Evolutionary conservation across 2,888 invertebrate species (phyloP).

Genomic region (Ceriagrion tenellum): DNA sequence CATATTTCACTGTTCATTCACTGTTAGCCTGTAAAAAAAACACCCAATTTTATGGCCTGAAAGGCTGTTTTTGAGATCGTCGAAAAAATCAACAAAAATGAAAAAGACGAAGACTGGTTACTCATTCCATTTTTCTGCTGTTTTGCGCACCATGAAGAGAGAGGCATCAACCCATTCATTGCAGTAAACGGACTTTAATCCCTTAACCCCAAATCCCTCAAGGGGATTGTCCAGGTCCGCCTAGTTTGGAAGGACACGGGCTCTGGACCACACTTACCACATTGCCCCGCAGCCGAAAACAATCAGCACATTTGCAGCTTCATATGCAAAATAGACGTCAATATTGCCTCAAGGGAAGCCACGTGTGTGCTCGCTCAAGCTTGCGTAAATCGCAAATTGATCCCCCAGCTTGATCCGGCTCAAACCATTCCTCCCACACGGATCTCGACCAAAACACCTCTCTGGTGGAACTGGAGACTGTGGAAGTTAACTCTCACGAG

Average conservation of each 20-base stretch:
- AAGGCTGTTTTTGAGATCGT: too few species aligned
- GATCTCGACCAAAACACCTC: background rate
- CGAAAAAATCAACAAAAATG: too few species aligned
- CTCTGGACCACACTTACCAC: background rate
- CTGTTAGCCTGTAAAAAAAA: too few species aligned
- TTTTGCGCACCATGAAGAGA: too few species aligned
- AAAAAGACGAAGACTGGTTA: too few species aligned
- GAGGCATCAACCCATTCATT: background rate
- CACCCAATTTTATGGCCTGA: too few species aligned
- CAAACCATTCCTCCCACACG: background rate
- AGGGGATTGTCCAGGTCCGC: background rate
- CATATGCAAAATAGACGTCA: background rate
- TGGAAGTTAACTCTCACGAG: background rate
- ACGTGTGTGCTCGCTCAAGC: background rate
- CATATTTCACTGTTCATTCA: too few species aligned
- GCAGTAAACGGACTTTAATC: background rate
- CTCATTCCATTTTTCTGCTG: too few species aligned
- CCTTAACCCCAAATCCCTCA: background rate
- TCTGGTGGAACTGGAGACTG: background rate
- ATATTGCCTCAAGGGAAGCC: background rate
- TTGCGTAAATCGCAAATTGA: background rate
- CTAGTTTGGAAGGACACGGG: background rate
- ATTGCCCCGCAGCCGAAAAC: background rate
- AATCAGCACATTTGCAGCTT: background rate
- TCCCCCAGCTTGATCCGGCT: background rate